Base-by-base conservation (phyloP, 2,113 vertebrate genomes). In the Ammodytes marinus region DNA sequence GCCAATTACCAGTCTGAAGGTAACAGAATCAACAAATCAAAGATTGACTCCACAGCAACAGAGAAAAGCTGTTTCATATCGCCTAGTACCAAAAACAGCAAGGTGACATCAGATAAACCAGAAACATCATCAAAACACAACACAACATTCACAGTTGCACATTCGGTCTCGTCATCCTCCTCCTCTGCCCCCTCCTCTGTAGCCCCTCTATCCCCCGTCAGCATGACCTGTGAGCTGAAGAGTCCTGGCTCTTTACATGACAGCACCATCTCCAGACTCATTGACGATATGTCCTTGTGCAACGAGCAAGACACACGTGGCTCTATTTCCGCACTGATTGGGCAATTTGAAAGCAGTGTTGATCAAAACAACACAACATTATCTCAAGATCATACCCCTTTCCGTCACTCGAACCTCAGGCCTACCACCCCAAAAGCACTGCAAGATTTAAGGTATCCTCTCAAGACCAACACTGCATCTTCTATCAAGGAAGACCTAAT, bases 261-360 rank as follows among this genome's bases (percentile, higher is more conserved):
- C 75, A 96, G 96, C 86, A 94, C 95, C 43, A 94, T 99, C 81
- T 99, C 98, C 80, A 95, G 92, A 83, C 96, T 99, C 27, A 98
- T 99, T 71, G 97, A 97, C 64, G 95, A 96, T 2, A 95, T 97
- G 27, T 97, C 97, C 15, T 86, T 97, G 37, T 91, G 84, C 1
- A 95, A 94, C 1, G 96, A 95, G 67, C 93, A 93, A 0, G 96
- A 97, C 86, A 89, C 95, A 0, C 94, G 94, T 63, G 96, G 96
- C 0, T 93, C 97, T 12, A 94, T 99, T 87, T 99, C 98, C 0
- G 96, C 95, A 45, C 83, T 99, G 66, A 97, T 99, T 11, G 89
- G 95, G 68, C 96, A 97, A 69, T 89, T 96, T 66, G 97, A 98
- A 58, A 88, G 74, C 76, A 94, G 95, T 17, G 65, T 37, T 50